Conservation (phyloP, 2,113 vertebrate genomes). For the Erythrocercus mccallii region DNA sequence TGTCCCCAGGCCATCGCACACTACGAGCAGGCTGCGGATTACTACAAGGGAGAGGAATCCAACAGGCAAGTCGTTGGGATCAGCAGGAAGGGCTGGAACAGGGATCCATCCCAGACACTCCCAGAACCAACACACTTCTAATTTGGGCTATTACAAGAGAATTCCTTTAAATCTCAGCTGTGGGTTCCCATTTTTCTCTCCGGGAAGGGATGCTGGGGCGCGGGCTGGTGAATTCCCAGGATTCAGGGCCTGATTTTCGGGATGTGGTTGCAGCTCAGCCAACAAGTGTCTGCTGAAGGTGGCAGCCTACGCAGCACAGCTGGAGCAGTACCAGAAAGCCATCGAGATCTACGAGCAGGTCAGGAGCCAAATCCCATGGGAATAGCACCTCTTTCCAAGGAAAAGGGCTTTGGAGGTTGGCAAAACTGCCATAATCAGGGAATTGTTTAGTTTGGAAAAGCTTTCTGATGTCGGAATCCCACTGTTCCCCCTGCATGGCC, state of each 20-base stretch:
- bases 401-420: fast-evolving
- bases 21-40: conserved; percentile 98
- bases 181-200: neutral
- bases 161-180: neutral
- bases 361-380: neutral
- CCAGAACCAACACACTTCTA: neutral
- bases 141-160: neutral
- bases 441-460: neutral
- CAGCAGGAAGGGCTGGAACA: neutral
- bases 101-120: neutral
- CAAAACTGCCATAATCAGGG: fast-evolving
- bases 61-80: conserved; percentile 81
- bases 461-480: neutral
- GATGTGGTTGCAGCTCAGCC: conserved; percentile 80
- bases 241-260: neutral
- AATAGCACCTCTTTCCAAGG: neutral
- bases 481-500: neutral
- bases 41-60: conserved; percentile 98
- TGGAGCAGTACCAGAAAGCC: conserved; percentile 97
- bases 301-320: conserved; percentile 89
- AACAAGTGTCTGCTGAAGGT: conserved; percentile 99
- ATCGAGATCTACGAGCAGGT: conserved; percentile 99
- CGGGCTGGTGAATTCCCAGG: neutral
- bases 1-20: conserved; percentile 89
- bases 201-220: fast-evolving